Base-by-base conservation (phyloP, 1,140 invertebrate genomes). In the Heliconius nattereri region DNA sequence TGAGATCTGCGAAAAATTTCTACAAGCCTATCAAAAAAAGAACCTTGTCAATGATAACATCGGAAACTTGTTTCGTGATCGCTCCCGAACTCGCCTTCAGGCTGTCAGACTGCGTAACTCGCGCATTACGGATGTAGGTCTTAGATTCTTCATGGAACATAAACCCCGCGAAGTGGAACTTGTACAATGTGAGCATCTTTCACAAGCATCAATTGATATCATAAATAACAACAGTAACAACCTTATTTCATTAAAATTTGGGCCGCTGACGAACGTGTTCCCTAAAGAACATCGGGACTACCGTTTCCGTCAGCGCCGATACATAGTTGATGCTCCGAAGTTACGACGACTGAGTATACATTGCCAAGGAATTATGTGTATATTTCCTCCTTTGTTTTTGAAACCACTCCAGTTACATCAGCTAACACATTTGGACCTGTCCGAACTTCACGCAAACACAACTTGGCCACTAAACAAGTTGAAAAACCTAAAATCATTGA, bases 391-490 rank as follows among this genome's bases (percentile, higher is more conserved):
- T 52, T 83, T 96, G 8, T 91, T 97, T 7, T 84, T 97, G 37
- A 94, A 95, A 75, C 95, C 96, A 29, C 83, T 97, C 45, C 87
- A 93, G 26, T 83, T 97, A 49, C 86, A 93, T 8, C 95, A 96
- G 66, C 91, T 98, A 19, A 96, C 96, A 32, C 96, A 98, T 87
- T 92, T 99, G 60, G 98, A 98, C 90, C 91, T 99, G 70, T 98
- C 97, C 1, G 96, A 96, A 80, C 98, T 97, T 86, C 94, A 80
- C 77, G 89, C 96, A 29, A 95, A 95, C 60, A 96, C 92, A 19
- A 93, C 97, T 37, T 92, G 95, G 78, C 95, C 95, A 60, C 87
- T 96, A 40, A 91, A 95, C 20, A 93, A 95, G 82, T 87, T 97
- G 74, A 95, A 95, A 57, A 96, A 97, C 88, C 94, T 99, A 73